Conservation (phyloP, 1,140 invertebrate species). For the Babylonia areolata region DNA sequence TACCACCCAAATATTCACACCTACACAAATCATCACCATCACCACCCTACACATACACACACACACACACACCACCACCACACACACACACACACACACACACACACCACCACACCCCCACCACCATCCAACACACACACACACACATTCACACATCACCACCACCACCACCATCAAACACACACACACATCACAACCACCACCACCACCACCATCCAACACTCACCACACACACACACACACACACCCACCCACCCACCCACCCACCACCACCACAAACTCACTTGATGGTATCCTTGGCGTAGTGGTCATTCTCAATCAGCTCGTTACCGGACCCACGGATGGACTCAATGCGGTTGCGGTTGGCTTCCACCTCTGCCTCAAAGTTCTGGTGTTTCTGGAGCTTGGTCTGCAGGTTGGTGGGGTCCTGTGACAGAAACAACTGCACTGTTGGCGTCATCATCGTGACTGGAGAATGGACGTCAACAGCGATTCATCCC, state of each 20-base stretch:
- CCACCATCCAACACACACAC: neutral
- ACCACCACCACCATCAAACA: neutral
- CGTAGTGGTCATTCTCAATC: constrained; percentile 88
- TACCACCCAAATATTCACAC: no score
- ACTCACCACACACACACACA: neutral
- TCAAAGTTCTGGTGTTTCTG: constrained; percentile 99
- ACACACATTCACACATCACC: neutral
- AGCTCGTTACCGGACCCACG: constrained; percentile 87
- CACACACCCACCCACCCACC: neutral
- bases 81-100: neutral
- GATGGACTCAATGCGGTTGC: constrained; percentile 94
- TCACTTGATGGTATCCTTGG: constrained; percentile 83
- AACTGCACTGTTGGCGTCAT: neutral
- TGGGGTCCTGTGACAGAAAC: constrained; percentile 84
- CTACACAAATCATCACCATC: no score
- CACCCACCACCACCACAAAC: constrained; percentile 35
- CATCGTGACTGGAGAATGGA: no score
- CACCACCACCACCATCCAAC: no score
- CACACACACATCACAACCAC: neutral
- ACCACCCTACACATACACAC: no score
- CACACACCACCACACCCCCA: neutral
- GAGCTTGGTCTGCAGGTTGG: constrained; percentile 98
- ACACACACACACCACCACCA: no score
- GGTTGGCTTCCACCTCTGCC: constrained; percentile 74
- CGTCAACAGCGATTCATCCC: no score